Evolutionary conservation across 2,797 vertebrate species (phyloP), one percentile per base, ranked within the genome.

Genomic region (Apogon hyalosoma): DNA sequence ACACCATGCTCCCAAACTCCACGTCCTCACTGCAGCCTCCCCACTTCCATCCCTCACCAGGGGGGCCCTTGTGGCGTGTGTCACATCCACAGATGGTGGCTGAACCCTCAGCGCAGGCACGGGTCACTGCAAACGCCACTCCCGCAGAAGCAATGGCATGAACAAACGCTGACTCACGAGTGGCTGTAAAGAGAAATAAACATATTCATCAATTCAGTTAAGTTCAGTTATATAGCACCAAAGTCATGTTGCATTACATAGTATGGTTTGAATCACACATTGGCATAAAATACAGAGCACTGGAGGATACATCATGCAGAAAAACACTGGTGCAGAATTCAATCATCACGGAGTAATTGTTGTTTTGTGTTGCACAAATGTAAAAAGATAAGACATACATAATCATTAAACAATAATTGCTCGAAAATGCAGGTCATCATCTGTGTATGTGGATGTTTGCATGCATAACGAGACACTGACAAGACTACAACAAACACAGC

Each of bases 31-130:
- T 99, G 93, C 98, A 99, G 87, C 98, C 98, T 0, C 98, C 98
- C 98, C 98, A 99, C 85, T 99, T 99, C 98, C 98, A 99, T 54
- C 97, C 97, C 56, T 97, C 96, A 0, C 96, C 96, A 0, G 97
- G 96, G 0, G 95, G 95, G 11, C 96, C 96, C 84, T 97, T 98
- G 83, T 97, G 96, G 33, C 96, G 96, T 0, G 90, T 93, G 92
- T 98, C 97, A 7, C 98, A 99, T 53, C 98, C 96, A 0, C 98
- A 99, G 93, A 98, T 97, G 81, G 93, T 95, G 39, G 95, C 95
- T 0, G 96, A 94, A 56, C 98, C 97, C 60, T 99, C 98, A 0
- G 97, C 95, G 0, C 98, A 99, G n/a, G 97, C 95, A n/a, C 97
- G 94, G 3, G 98, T 99, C 73, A 99, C 97, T 0, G 97, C 96